Evolutionary conservation across 2,797 vertebrate species (phyloP).

Genomic region (Lepidocolaptes lacrymiger): DNA sequence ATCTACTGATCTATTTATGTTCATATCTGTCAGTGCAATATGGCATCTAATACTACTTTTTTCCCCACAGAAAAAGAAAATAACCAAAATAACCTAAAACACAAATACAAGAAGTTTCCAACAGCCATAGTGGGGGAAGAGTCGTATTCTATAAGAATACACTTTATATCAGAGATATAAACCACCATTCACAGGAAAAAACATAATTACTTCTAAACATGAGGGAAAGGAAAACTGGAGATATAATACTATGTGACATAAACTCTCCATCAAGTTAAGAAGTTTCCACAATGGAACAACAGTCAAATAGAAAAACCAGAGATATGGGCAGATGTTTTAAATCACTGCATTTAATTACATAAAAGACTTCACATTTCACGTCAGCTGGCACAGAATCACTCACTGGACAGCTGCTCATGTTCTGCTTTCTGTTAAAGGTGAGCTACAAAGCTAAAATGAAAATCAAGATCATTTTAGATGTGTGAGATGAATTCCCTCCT

Average conservation of each 20-base stretch:
- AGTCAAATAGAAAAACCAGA: background rate
- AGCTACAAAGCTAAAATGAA: conserved; percentile 19
- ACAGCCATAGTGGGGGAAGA: background rate
- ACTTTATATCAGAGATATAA: background rate
- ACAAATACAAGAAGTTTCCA: background rate
- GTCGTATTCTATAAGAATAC: background rate
- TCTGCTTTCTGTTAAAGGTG: conserved; percentile 40
- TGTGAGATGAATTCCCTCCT: background rate
- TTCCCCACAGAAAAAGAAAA: background rate
- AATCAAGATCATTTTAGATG: background rate
- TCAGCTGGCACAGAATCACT: conserved; percentile 39
- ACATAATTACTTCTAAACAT: background rate
- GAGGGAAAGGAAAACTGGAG: background rate
- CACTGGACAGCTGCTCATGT: background rate
- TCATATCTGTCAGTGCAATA: background rate
- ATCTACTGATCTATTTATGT: background rate
- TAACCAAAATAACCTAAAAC: background rate
- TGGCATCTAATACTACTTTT: background rate
- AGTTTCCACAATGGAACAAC: background rate
- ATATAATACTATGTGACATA: background rate
- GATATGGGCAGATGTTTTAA: conserved; percentile 21
- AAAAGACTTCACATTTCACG: conserved; percentile 33
- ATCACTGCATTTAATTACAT: conserved; percentile 21
- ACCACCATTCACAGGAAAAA: background rate
- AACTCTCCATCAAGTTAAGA: background rate